Evolutionary conservation across 2,113 vertebrate genomes (phyloP).

Genomic region (Psammodynastes pulverulentus): DNA sequence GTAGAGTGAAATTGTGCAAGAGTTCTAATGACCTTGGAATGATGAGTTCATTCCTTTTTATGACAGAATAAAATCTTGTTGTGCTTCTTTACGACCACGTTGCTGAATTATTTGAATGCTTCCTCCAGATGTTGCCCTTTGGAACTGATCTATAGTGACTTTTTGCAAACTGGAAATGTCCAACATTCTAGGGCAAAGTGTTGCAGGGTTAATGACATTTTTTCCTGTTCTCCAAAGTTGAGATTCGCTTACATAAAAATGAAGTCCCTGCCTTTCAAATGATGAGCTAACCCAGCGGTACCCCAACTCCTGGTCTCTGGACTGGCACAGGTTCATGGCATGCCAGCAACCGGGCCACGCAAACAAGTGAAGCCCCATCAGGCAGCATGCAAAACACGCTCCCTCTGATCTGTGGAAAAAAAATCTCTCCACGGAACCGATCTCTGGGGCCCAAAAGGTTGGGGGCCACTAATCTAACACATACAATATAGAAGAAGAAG

Average conservation of each 20-base stretch:
- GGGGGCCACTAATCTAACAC: neutral
- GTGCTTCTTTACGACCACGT: neutral
- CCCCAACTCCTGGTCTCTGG: too few species aligned
- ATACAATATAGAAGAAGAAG: neutral
- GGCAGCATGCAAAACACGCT: too few species aligned
- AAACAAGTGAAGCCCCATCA: too few species aligned
- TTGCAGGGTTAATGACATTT: neutral
- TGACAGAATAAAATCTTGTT: conserved; percentile 3
- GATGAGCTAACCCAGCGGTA: neutral
- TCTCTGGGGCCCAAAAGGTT: too few species aligned
- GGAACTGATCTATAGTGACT: neutral
- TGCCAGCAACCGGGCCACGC: too few species aligned
- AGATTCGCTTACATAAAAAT: neutral
- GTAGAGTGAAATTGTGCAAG: neutral
- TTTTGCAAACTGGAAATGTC: neutral
- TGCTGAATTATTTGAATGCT: neutral
- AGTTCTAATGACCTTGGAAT: neutral
- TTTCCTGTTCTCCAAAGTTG: neutral
- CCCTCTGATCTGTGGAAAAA: too few species aligned
- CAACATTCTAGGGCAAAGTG: neutral
- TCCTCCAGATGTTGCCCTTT: neutral
- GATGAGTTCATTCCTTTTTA: neutral
- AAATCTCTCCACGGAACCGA: too few species aligned
- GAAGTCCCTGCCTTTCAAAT: neutral
- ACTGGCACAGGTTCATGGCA: too few species aligned